A percentile compares a stretch with the other conserved stretches of the same genome.
Conservation (phyloP, 2,888 invertebrate species). For the Magallana nippona region DNA sequence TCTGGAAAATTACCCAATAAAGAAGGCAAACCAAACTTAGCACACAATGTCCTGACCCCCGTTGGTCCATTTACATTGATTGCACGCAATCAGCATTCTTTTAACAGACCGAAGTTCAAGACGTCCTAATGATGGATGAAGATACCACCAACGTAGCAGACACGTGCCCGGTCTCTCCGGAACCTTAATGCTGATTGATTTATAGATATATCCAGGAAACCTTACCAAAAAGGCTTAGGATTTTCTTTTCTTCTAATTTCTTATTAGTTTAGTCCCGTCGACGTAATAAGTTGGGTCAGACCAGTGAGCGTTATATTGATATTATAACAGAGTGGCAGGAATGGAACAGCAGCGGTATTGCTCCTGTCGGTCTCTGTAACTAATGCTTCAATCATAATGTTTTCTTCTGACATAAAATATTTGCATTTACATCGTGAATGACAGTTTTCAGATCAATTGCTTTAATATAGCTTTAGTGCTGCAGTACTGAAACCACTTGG, state of each 20-base stretch:
- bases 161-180: neutral
- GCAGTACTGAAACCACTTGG: too few relatives aligned
- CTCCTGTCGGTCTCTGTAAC: neutral
- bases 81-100: constrained; percentile 1
- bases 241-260: constrained; percentile 1
- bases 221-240: neutral
- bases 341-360: neutral
- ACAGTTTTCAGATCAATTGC: too few relatives aligned
- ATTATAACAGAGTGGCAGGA: neutral
- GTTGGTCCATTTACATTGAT: neutral
- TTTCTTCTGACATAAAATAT: too few relatives aligned
- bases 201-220: neutral
- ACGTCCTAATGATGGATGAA: neutral
- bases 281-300: neutral
- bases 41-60: neutral
- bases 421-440: too few relatives aligned
- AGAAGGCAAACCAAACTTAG: neutral
- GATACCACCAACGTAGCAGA: neutral
- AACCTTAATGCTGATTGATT: neutral
- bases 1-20: too few relatives aligned
- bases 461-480: too few relatives aligned
- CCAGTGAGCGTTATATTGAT: neutral
- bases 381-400: too few relatives aligned
- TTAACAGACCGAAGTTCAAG: neutral
- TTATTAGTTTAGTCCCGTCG: neutral